These are phyloP conservation scores for Troglohyphantes excavatus DNA, from an alignment of 2,888 invertebrate species.

Conservation along the genomic window DNA sequence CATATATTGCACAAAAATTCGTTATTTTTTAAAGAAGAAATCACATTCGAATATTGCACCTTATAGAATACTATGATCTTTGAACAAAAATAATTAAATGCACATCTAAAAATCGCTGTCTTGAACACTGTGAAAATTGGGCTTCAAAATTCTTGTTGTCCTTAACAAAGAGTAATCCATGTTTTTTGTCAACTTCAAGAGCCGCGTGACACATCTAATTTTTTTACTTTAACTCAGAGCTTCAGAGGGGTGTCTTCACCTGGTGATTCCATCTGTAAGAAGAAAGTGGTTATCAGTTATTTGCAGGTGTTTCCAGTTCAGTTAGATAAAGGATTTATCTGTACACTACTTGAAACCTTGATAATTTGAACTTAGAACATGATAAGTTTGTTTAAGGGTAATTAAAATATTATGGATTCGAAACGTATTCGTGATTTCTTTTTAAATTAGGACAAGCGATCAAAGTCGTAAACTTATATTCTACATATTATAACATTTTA, in stretches of 20 bases:
- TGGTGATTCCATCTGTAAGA: slow-evolving; percentile 61
- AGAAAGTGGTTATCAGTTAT: slow-evolving; percentile 70
- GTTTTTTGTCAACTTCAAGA: background rate
- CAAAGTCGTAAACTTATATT: too few species aligned
- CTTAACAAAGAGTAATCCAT: background rate
- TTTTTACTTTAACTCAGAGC: slow-evolving; percentile 12
- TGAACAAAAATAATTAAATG: background rate
- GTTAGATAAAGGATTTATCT: slow-evolving; percentile 62
- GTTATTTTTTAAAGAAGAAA: too few species aligned
- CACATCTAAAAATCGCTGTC: background rate
- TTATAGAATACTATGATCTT: too few species aligned
- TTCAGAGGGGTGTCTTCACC: slow-evolving; percentile 55
- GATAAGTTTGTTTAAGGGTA: slow-evolving; percentile 34
- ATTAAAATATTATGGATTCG: slow-evolving; percentile 1
- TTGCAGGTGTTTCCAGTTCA: slow-evolving; percentile 71
- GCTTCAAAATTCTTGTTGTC: background rate
- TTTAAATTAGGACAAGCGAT: too few species aligned
- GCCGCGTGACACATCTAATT: background rate
- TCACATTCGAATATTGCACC: too few species aligned
- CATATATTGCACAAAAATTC: too few species aligned
- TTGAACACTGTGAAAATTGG: background rate
- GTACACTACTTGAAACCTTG: slow-evolving; percentile 52
- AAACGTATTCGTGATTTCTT: background rate
- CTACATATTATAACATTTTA: too few species aligned
- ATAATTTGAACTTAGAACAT: slow-evolving; percentile 44